phyloP scores from a whole-genome alignment of 2,113 vertebrate species.

The Nerophis lumbriciformis region DNA sequence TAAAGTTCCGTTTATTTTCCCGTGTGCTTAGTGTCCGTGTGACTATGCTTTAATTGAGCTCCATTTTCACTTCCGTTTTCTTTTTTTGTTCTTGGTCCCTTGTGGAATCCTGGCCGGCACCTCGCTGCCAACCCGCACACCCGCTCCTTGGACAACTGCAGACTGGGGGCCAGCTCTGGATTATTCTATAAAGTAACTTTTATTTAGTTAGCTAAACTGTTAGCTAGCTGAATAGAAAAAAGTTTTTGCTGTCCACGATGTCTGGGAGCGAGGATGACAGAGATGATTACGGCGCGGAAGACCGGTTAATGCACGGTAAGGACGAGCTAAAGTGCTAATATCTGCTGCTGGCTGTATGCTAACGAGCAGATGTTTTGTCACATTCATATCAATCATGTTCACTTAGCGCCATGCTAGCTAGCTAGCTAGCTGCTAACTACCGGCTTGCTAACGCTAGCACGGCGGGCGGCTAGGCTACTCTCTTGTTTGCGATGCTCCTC shows the following conservation, averaged over 20 bases:
- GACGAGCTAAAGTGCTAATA: slow-evolving; percentile 39
- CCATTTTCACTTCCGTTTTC: slow-evolving; percentile 65
- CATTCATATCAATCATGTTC: slow-evolving; percentile 56
- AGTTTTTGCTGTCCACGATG: slow-evolving; percentile 53
- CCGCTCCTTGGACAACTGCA: slow-evolving; percentile 36
- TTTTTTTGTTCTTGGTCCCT: slow-evolving; percentile 46
- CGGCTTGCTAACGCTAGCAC: slow-evolving; percentile 28
- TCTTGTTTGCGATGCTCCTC: background rate
- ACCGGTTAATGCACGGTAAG: slow-evolving; percentile 72
- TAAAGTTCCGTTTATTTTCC: slow-evolving; percentile 21
- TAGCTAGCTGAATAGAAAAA: slow-evolving; percentile 60
- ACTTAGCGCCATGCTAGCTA: slow-evolving; percentile 41
- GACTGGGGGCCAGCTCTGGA: slow-evolving; percentile 57
- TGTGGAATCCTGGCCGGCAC: slow-evolving; percentile 30
- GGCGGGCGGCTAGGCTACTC: background rate
- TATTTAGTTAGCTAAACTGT: slow-evolving; percentile 58
- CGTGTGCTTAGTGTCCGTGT: slow-evolving; percentile 11
- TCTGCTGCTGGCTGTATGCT: slow-evolving; percentile 29
- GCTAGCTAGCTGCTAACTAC: slow-evolving; percentile 35
- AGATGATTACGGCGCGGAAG: slow-evolving; percentile 68
- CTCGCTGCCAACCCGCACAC: slow-evolving; percentile 6
- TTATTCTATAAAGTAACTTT: slow-evolving; percentile 50
- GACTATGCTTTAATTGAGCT: background rate
- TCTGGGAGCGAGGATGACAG: slow-evolving; percentile 76
- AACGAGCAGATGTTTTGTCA: slow-evolving; percentile 55